These are phyloP conservation scores for Microcebus tavaratra DNA, from an alignment of 2,113 vertebrate genomes.

Conservation along the genomic window DNA sequence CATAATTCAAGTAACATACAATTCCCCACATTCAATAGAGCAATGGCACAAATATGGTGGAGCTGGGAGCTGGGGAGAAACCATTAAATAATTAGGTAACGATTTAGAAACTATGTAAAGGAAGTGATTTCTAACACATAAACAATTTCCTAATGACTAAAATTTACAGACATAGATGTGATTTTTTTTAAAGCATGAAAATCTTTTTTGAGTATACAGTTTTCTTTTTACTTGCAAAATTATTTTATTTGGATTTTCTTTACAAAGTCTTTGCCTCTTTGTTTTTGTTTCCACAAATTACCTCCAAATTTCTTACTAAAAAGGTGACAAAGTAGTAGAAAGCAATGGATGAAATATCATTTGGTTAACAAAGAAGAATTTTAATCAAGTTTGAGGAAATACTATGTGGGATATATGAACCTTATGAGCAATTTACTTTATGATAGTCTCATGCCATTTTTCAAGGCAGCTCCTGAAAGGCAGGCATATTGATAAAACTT, in stretches of 20 bases:
- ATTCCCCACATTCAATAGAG: neutral
- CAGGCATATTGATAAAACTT: neutral
- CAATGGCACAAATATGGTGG: neutral
- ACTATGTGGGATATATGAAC: neutral
- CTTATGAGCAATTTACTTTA: neutral
- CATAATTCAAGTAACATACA: neutral
- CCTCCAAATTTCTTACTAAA: neutral
- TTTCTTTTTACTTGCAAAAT: neutral
- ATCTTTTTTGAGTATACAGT: neutral
- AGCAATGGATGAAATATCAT: neutral
- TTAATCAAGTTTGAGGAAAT: neutral
- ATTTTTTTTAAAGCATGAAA: neutral
- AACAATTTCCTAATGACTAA: neutral
- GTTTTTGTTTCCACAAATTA: neutral
- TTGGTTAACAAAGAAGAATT: neutral
- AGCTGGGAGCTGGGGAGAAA: rapidly evolving
- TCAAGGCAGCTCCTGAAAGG: neutral
- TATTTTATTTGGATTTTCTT: neutral
- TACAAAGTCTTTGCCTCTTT: neutral
- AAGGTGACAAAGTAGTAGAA: neutral
- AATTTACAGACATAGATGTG: neutral
- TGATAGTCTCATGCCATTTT: neutral
- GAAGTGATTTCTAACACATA: neutral
- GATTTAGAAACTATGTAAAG: neutral
- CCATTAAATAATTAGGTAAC: neutral